phyloP scores from a whole-genome alignment of 2,113 vertebrate species.

The Arothron firmamentum region DNA sequence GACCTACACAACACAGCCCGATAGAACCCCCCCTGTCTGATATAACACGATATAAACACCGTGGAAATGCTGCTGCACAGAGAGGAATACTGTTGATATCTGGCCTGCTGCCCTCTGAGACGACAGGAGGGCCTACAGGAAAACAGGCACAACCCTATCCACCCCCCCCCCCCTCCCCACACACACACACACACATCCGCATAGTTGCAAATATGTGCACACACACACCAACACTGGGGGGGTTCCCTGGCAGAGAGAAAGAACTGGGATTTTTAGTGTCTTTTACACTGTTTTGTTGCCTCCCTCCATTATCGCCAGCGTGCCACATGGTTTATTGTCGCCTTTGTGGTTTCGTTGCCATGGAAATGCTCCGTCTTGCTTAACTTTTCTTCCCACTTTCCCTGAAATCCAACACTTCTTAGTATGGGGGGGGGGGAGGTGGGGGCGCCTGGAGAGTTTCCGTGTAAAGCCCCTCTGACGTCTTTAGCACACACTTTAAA shows the following conservation, averaged over 20 bases:
- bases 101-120: not conserved
- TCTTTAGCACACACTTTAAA: slow-evolving; percentile 55
- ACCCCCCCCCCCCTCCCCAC: slow-evolving; percentile 31
- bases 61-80: no score
- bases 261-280: not conserved
- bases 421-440: slow-evolving; percentile 24
- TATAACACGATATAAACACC: no score
- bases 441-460: slow-evolving; percentile 53
- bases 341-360: slow-evolving; percentile 44
- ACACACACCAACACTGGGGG: slow-evolving; percentile 15
- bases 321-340: slow-evolving; percentile 47
- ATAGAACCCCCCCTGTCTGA: no score
- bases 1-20: no score
- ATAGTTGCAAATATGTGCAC: slow-evolving; percentile 7
- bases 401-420: slow-evolving; percentile 42
- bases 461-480: slow-evolving; percentile 53
- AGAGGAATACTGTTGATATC: no score
- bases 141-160: slow-evolving; percentile 11
- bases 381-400: slow-evolving; percentile 47
- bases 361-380: slow-evolving; percentile 53
- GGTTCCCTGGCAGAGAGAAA: slow-evolving; percentile 23
- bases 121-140: not conserved
- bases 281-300: slow-evolving; percentile 16
- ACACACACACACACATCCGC: slow-evolving; percentile 17
- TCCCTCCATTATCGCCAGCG: slow-evolving; percentile 6